phyloP scores from a whole-genome alignment of 2,888 invertebrate species.

The Amiota communis region DNA sequence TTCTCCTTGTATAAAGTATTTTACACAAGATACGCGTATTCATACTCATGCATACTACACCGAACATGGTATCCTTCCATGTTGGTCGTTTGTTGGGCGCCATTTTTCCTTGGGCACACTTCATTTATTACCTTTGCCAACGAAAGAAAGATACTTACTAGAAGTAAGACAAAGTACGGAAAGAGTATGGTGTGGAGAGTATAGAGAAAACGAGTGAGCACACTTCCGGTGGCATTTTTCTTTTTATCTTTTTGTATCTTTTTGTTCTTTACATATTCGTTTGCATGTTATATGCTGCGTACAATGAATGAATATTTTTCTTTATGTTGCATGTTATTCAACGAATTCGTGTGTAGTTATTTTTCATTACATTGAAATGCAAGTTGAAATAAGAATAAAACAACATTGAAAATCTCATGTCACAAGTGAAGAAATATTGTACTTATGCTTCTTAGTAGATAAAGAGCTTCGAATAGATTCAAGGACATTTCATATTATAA shows the following conservation, averaged over 20 bases:
- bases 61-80: conserved; percentile 1
- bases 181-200: too few species aligned
- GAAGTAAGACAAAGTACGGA: too few species aligned
- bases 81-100: conserved; percentile 28
- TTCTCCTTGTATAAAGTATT: too few species aligned
- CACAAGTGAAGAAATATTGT: too few species aligned
- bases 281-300: not conserved
- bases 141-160: not conserved
- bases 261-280: not conserved
- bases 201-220: too few species aligned
- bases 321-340: not conserved
- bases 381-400: not conserved
- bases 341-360: not conserved
- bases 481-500: too few species aligned
- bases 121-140: conserved; percentile 55
- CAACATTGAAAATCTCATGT: not conserved
- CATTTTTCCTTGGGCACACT: conserved; percentile 61
- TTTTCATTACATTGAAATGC: conserved; percentile 4
- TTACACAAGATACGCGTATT: not conserved
- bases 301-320: too few species aligned
- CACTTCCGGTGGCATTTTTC: too few species aligned
- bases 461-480: too few species aligned
- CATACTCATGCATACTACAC: conserved; percentile 7
- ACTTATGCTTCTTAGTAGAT: too few species aligned
- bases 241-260: too few species aligned